These are phyloP conservation scores for Catharus fuscescens DNA, from an alignment of 2,113 vertebrate genomes.

Conservation along the genomic window DNA sequence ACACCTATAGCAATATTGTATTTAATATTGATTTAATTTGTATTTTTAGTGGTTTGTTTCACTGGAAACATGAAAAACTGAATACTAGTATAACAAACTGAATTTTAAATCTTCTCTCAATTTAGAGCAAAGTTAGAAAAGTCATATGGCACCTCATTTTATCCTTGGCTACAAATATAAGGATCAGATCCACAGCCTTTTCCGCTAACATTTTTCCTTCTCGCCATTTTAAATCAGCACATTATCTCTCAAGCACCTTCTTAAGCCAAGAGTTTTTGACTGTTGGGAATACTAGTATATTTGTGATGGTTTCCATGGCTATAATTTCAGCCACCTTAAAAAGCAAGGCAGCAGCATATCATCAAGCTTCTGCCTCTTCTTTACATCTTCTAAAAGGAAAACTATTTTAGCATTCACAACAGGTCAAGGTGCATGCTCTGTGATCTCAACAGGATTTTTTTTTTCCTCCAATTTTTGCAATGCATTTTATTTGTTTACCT, in stretches of 20 bases:
- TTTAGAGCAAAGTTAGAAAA: neutral
- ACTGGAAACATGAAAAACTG: neutral
- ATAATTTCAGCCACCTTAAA: neutral
- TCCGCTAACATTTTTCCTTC: neutral
- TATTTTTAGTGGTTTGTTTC: neutral
- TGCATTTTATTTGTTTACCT: neutral
- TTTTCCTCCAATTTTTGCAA: neutral
- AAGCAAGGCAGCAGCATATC: neutral
- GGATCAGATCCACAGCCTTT: neutral
- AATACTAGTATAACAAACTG: neutral
- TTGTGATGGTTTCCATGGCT: neutral
- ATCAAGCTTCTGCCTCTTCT: neutral
- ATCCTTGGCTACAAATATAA: neutral
- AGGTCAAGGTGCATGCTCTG: neutral
- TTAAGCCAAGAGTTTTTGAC: neutral
- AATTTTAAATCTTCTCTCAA: neutral
- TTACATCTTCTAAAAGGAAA: neutral
- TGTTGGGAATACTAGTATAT: neutral
- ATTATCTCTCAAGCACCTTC: neutral
- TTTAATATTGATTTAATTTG: neutral
- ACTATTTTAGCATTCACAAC: neutral
- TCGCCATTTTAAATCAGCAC: neutral
- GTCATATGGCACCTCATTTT: neutral
- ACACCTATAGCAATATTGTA: neutral
- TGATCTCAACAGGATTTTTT: neutral